Evolutionary conservation across 2,888 invertebrate species (phyloP).

Genomic region (Apotomis capreana): DNA sequence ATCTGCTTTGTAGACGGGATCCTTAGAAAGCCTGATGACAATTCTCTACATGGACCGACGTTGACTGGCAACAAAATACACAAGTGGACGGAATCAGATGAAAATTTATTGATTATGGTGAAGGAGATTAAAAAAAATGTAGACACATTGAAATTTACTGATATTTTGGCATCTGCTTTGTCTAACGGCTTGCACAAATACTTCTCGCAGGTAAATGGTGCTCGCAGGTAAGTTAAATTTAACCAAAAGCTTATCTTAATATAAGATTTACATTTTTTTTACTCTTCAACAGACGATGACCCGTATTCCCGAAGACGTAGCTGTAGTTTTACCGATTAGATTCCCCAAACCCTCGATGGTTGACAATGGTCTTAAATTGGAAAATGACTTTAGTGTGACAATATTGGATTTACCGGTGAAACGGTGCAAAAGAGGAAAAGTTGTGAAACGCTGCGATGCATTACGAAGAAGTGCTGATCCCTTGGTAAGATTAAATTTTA

Average conservation of each 20-base stretch:
- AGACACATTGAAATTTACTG: constrained; percentile 68
- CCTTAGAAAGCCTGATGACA: constrained; percentile 64
- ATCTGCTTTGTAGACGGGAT: constrained; percentile 58
- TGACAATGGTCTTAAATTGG: constrained; percentile 53
- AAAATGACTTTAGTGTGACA: constrained; percentile 79
- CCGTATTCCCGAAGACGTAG: constrained; percentile 60
- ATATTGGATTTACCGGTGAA: constrained; percentile 73
- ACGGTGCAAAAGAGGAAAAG: constrained; percentile 52
- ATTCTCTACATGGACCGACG: constrained; percentile 71
- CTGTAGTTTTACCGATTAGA: constrained; percentile 63
- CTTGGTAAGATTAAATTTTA: constrained; percentile 58
- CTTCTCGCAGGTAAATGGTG: constrained; percentile 63
- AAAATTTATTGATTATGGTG: constrained; percentile 63
- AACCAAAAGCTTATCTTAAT: background rate
- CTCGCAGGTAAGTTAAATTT: constrained; percentile 9
- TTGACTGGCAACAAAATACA: constrained; percentile 72
- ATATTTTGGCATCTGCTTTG: constrained; percentile 75
- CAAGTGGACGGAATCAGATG: constrained; percentile 66
- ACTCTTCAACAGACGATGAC: constrained; percentile 54
- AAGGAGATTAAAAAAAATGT: constrained; percentile 63
- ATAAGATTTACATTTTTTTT: constrained; percentile 37
- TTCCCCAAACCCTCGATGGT: constrained; percentile 50
- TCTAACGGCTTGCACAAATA: constrained; percentile 73
- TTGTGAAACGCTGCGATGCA: constrained; percentile 59
- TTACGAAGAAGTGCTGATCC: constrained; percentile 71